These are phyloP conservation scores for Bibio marci DNA, from an alignment of 2,888 invertebrate genomes.

Conservation along the genomic window DNA sequence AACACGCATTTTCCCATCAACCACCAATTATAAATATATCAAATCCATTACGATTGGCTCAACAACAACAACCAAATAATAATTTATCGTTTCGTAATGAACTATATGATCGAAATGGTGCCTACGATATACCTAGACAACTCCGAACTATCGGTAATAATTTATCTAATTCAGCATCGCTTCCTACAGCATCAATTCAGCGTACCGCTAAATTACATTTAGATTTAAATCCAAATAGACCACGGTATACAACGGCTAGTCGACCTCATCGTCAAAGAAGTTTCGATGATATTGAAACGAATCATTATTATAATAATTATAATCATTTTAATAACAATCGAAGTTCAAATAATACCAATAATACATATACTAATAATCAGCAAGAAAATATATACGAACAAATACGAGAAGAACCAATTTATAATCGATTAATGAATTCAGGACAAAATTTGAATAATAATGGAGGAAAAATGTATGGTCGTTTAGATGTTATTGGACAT, in stretches of 20 bases:
- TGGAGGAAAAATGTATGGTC: slow-evolving; percentile 28
- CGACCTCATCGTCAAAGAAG: slow-evolving; percentile 19
- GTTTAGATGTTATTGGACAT: slow-evolving; percentile 37
- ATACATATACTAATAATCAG: slow-evolving; percentile 19
- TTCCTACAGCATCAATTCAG: not conserved
- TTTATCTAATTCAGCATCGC: too few relatives aligned
- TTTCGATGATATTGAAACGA: slow-evolving; percentile 29
- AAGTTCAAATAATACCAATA: slow-evolving; percentile 1
- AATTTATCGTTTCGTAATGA: slow-evolving; percentile 23
- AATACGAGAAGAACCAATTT: slow-evolving; percentile 33
- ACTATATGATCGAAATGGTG: slow-evolving; percentile 26
- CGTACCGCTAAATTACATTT: slow-evolving; percentile 21
- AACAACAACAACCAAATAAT: slow-evolving; percentile 12
- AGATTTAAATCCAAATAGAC: slow-evolving; percentile 18
- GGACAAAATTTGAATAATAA: slow-evolving; percentile 7
- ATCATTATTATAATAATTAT: slow-evolving; percentile 16
- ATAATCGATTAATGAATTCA: slow-evolving; percentile 18
- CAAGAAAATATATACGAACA: slow-evolving; percentile 37
- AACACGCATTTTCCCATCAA: slow-evolving; percentile 2
- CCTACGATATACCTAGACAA: slow-evolving; percentile 24
- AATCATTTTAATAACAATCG: slow-evolving; percentile 2
- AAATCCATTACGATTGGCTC: not conserved
- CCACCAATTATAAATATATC: slow-evolving; percentile 3
- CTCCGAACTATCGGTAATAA: slow-evolving; percentile 20
- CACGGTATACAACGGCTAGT: slow-evolving; percentile 10